These are phyloP conservation scores for Spodoptera frugiperda DNA, from an alignment of 1,140 invertebrate species.

Conservation along the genomic window DNA sequence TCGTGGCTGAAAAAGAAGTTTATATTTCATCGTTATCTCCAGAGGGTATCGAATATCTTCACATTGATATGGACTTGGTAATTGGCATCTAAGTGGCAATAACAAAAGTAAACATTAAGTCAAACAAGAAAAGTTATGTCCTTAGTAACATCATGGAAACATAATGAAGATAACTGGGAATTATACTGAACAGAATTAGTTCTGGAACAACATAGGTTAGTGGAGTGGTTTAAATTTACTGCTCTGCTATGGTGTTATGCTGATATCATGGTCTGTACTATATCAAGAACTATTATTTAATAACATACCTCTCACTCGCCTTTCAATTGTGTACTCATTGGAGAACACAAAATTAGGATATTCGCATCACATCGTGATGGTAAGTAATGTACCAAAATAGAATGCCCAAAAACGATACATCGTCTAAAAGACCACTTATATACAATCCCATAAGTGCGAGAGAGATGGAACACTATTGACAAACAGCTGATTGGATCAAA, in stretches of 20 bases:
- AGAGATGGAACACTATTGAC: constrained; percentile 78
- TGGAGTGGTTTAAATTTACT: constrained; percentile 1
- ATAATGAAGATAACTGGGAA: background rate
- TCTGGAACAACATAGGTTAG: constrained; percentile 27
- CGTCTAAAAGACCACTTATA: constrained; percentile 72
- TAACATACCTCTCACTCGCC: constrained; percentile 70
- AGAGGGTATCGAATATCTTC: constrained; percentile 11
- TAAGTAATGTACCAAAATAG: constrained; percentile 86
- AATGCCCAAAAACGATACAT: constrained; percentile 84
- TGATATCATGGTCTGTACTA: background rate
- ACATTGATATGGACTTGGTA: constrained; percentile 3
- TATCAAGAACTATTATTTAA: background rate
- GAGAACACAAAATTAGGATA: constrained; percentile 82
- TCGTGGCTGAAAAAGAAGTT: constrained; percentile 60
- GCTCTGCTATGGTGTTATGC: background rate
- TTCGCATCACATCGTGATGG: constrained; percentile 82
- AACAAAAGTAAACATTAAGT: constrained; percentile 10
- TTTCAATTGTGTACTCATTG: constrained; percentile 71
- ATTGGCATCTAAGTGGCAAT: background rate
- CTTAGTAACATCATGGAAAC: background rate
- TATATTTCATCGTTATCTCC: background rate
- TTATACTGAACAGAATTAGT: constrained; percentile 9
- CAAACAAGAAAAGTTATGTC: background rate
- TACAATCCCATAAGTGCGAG: constrained; percentile 61
- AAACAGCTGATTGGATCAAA: constrained; percentile 83